A percentile compares a stretch with the other conserved stretches of the same genome.
These are phyloP conservation scores for Drosophila obscura DNA, from an alignment of 1,140 invertebrate species.

Conservation along the genomic window DNA sequence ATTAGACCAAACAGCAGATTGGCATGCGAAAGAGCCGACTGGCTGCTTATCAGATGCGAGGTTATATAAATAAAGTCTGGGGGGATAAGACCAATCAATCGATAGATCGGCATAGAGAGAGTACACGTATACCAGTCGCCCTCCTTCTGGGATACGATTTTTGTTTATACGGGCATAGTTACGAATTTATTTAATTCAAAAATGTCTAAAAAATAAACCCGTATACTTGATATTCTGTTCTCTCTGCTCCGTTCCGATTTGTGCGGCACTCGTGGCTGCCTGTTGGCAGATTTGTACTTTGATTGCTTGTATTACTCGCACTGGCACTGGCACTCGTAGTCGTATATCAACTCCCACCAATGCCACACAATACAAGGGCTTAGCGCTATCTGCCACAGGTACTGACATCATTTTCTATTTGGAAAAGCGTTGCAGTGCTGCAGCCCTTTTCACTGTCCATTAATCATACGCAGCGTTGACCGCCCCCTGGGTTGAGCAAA, in stretches of 20 bases:
- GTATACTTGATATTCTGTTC: too few relatives aligned
- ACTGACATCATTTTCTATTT: conserved; percentile 15
- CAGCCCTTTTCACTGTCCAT: conserved; percentile 6
- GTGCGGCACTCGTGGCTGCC: too few relatives aligned
- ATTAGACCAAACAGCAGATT: conserved; percentile 7
- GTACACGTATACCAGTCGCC: background rate
- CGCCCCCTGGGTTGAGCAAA: conserved; percentile 27
- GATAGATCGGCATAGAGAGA: conserved; percentile 5
- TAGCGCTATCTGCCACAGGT: background rate
- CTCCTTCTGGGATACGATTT: too few relatives aligned
- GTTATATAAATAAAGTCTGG: conserved; percentile 24
- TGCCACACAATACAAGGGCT: too few relatives aligned
- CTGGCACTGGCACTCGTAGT: too few relatives aligned
- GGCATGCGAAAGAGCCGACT: conserved; percentile 5
- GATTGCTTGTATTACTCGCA: too few relatives aligned
- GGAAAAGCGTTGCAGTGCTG: conserved; percentile 1
- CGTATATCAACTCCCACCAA: too few relatives aligned
- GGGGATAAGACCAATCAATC: background rate
- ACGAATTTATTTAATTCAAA: too few relatives aligned
- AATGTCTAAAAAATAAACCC: too few relatives aligned
- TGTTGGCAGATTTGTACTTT: too few relatives aligned
- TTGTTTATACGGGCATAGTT: too few relatives aligned
- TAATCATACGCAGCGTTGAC: conserved; percentile 29
- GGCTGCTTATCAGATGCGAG: conserved; percentile 9
- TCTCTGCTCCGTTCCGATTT: too few relatives aligned